Base-by-base conservation (phyloP, 2,113 vertebrate species). In the Lepidothrix coronata region DNA sequence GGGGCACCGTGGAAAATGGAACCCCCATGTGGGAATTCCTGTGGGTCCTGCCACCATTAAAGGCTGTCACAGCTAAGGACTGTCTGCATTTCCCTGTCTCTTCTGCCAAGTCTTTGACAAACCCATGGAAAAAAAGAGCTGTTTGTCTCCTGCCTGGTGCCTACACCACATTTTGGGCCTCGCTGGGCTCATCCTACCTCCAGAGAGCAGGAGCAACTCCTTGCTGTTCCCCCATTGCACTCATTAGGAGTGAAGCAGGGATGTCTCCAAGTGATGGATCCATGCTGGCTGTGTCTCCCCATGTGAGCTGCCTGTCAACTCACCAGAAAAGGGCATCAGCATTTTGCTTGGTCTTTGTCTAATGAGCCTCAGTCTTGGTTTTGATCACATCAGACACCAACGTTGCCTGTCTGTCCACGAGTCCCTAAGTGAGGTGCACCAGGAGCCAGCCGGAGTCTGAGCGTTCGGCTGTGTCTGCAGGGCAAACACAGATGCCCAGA, bases 101-200 rank as follows among this genome's bases (percentile, higher is more conserved):
- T 86, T 63, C 48, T 68, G 79, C 21, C 1, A 4, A 67, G 17
- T 25, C 58, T n/a, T 68, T 0, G 0, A 55, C 6, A 46, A 89
- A 54, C 10, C 31, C 52, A n/a, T 0, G 1, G 25, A 23, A 57
- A 33, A 94, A 68, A 65, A 44, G 13, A 76, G 28, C 39, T 49
- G 22, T 66, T 91, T 19, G 7, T 68, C 62, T 86, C 46, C 58
- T 67, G 22, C 39, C 39, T 65, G 31, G 17, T 83, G 48, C 31
- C n/a, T 30, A 28, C 24, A 58, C 27, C 39, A 44, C 0, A 0
- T 76, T 76, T 78, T 83, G 0, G 0, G 44, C 49, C 48, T 76
- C 0, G 0, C 43, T 62, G 84, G 28, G 24, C 9, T 86, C 0
- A 0, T 54, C 41, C 52, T 49, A 3, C 24, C 28, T 89, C 39